phyloP scores from a whole-genome alignment of 2,888 invertebrate genomes.

The Eumerus sabulonum region DNA sequence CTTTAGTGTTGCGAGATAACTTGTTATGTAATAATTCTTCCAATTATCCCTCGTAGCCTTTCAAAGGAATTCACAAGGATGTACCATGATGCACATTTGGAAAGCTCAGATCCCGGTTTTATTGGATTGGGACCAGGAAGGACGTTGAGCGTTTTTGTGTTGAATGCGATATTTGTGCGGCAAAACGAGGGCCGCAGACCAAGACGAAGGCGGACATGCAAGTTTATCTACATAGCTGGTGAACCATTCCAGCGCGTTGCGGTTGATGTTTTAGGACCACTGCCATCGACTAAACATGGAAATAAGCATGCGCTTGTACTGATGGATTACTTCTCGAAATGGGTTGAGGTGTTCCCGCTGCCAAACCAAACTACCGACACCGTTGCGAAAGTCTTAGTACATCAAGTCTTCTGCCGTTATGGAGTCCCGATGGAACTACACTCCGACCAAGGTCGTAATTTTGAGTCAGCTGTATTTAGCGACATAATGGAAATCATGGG shows the following conservation, averaged over 20 bases:
- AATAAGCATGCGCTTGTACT: slow-evolving; percentile 24
- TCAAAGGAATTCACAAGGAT: too few species aligned
- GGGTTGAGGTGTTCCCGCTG: slow-evolving; percentile 7
- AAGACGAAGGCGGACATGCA: background rate
- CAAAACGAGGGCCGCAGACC: background rate
- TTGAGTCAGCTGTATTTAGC: too few species aligned
- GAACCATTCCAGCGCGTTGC: slow-evolving; percentile 15
- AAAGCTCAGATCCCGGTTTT: slow-evolving; percentile 15
- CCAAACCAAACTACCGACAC: background rate
- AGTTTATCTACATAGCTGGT: background rate
- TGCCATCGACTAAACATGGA: background rate
- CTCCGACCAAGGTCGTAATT: too few species aligned
- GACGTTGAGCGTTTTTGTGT: slow-evolving; percentile 2
- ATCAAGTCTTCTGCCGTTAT: slow-evolving; percentile 46
- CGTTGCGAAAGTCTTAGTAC: slow-evolving; percentile 20
- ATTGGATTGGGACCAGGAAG: slow-evolving; percentile 8
- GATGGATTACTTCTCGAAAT: slow-evolving; percentile 60
- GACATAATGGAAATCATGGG: too few species aligned
- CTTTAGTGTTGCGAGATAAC: too few species aligned
- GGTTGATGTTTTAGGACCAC: slow-evolving; percentile 10
- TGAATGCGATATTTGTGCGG: background rate
- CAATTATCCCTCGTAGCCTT: too few species aligned
- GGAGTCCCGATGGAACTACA: too few species aligned
- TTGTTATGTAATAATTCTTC: too few species aligned
- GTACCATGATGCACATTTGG: too few species aligned